A percentile compares a stretch with the other conserved stretches of the same genome.
Conservation (phyloP, 1,140 invertebrate species). For the Druon quercuslanigerum region DNA sequence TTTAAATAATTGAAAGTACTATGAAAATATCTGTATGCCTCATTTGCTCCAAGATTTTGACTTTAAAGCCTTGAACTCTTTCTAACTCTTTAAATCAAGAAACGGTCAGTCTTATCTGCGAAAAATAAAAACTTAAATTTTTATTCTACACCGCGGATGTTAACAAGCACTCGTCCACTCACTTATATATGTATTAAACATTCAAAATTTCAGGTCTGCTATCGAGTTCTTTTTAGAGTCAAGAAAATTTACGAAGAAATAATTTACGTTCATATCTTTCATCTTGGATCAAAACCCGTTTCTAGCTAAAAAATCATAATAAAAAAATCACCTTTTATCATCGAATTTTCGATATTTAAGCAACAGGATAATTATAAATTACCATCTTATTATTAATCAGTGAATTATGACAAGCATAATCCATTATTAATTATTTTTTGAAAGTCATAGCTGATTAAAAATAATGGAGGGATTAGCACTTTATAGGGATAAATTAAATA, state of each 20-base stretch:
- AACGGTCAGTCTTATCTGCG: background rate
- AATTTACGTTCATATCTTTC: background rate
- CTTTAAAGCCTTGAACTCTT: too few species aligned
- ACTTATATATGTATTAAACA: background rate
- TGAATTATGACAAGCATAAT: too few species aligned
- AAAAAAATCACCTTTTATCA: background rate
- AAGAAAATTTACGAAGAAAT: slow-evolving; percentile 9
- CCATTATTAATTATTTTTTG: background rate
- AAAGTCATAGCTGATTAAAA: background rate
- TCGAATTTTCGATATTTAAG: too few species aligned
- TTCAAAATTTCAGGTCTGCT: background rate
- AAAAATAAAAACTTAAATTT: background rate
- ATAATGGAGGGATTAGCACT: background rate
- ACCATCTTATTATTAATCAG: too few species aligned
- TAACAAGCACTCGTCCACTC: background rate
- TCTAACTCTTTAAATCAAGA: background rate
- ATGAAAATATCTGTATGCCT: too few species aligned
- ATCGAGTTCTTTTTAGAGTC: background rate
- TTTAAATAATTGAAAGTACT: too few species aligned
- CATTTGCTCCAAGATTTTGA: too few species aligned
- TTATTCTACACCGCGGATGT: background rate
- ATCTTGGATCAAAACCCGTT: too few species aligned
- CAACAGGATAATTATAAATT: too few species aligned
- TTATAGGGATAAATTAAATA: background rate
- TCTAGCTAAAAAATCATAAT: too few species aligned